phyloP scores from a whole-genome alignment of 1,140 invertebrate species.

The Drosophila sp. region DNA sequence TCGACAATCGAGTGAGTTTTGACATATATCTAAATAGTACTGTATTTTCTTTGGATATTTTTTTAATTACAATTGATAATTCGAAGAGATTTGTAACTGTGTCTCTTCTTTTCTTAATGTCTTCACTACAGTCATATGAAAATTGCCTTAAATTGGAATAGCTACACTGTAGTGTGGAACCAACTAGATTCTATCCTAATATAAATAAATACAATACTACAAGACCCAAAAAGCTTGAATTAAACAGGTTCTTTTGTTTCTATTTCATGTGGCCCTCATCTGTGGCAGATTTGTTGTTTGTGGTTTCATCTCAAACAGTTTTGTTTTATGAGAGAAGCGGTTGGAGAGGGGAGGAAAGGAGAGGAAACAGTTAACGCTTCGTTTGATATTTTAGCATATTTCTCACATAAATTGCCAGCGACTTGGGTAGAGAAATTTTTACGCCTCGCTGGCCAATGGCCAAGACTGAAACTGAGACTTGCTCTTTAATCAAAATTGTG shows the following conservation, averaged over 20 bases:
- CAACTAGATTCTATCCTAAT: conserved; percentile 9
- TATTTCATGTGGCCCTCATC: conserved; percentile 37
- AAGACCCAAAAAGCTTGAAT: conserved; percentile 20
- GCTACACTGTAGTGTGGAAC: neutral
- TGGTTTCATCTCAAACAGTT: conserved; percentile 17
- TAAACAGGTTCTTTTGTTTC: conserved; percentile 41
- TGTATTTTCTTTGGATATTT: too few relatives aligned
- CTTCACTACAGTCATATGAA: too few relatives aligned
- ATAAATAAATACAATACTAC: conserved; percentile 2
- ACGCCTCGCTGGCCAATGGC: conserved; percentile 66
- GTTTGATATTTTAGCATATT: conserved; percentile 79
- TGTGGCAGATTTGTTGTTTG: conserved; percentile 38
- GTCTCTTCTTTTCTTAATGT: too few relatives aligned
- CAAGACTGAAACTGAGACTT: conserved; percentile 20
- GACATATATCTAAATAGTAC: too few relatives aligned
- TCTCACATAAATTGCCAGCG: conserved; percentile 78
- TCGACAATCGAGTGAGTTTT: too few relatives aligned
- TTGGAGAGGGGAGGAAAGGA: neutral
- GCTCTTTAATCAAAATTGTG: conserved; percentile 58
- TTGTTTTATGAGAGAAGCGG: conserved; percentile 5
- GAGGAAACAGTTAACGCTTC: conserved; percentile 51
- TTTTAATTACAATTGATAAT: too few relatives aligned
- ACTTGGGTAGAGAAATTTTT: conserved; percentile 79
- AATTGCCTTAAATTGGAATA: neutral
- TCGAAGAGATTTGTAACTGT: too few relatives aligned